Conservation (phyloP, 2,113 vertebrate genomes). For the Gyps fulvus region DNA sequence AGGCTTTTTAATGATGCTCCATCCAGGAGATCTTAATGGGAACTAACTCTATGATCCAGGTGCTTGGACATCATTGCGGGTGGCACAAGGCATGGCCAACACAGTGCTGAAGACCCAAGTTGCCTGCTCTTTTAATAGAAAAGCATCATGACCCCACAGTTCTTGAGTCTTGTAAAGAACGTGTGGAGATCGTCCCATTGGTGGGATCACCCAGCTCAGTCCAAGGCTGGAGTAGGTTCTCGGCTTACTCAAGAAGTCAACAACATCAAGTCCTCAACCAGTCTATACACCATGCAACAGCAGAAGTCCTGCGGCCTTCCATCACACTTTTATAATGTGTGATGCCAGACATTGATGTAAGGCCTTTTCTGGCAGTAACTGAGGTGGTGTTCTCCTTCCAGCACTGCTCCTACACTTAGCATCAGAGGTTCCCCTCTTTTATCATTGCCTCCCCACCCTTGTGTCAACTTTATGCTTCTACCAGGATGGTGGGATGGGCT, state of each 20-base stretch:
- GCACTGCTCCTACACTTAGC: not conserved
- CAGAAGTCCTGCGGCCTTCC: not conserved
- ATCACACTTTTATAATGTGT: not conserved
- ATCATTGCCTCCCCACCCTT: not conserved
- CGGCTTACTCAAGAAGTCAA: not conserved
- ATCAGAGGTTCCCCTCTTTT: not conserved
- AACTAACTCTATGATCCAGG: not conserved
- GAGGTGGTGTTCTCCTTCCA: not conserved
- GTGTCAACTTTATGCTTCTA: not conserved
- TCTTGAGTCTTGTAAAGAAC: not conserved
- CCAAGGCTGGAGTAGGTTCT: not conserved
- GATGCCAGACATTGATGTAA: not conserved
- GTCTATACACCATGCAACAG: not conserved
- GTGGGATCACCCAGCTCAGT: not conserved
- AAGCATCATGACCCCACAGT: not conserved
- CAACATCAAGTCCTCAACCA: not conserved
- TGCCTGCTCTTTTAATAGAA: not conserved
- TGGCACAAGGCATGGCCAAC: not conserved
- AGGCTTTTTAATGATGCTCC: not conserved
- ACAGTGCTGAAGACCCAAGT: not conserved
- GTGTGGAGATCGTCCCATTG: accelerated
- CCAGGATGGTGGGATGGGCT: not conserved
- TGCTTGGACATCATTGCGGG: not conserved
- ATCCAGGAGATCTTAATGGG: not conserved
- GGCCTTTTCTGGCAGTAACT: not conserved